These are phyloP conservation scores for Fopius arisanus DNA, from an alignment of 1,140 invertebrate genomes.

Conservation along the genomic window DNA sequence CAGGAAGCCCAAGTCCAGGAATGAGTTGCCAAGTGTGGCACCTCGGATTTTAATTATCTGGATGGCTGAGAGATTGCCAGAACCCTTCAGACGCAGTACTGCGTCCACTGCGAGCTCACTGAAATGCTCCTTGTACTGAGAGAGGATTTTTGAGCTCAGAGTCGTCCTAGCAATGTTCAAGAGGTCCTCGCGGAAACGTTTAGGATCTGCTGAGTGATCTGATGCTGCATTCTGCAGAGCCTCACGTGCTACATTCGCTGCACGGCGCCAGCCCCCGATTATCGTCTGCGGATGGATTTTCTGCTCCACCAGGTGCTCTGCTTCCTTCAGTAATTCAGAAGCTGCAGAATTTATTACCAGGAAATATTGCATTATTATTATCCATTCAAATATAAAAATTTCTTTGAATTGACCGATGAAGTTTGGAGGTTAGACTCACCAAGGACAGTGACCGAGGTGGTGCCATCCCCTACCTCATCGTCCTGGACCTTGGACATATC, in stretches of 20 bases:
- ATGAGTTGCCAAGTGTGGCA: conserved; percentile 91
- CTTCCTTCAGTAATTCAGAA: conserved; percentile 93
- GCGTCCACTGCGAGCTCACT: conserved; percentile 95
- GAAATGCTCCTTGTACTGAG: conserved; percentile 97
- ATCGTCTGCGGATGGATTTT: conserved; percentile 99
- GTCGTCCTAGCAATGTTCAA: conserved; percentile 98
- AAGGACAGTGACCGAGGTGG: conserved; percentile 97
- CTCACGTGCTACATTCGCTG: conserved; percentile 81
- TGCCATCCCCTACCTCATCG: conserved; percentile 99
- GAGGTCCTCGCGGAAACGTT: conserved; percentile 86
- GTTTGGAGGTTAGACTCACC: conserved; percentile 60
- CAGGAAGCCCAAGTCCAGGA: conserved; percentile 97
- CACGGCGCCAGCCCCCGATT: conserved; percentile 92
- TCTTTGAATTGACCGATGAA: neutral
- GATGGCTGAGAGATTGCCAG: conserved; percentile 94
- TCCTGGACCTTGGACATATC: conserved; percentile 99
- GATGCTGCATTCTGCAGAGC: conserved; percentile 81
- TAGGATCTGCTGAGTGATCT: conserved; percentile 84
- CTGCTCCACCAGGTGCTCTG: conserved; percentile 91
- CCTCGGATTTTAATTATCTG: conserved; percentile 98
- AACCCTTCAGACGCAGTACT: conserved; percentile 93
- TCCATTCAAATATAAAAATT: too few relatives aligned
- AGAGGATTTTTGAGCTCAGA: conserved; percentile 97
- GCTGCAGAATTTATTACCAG: conserved; percentile 72
- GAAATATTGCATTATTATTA: neutral